phyloP scores from a whole-genome alignment of 2,888 invertebrate species.

The Drosophila austrosaltans region DNA sequence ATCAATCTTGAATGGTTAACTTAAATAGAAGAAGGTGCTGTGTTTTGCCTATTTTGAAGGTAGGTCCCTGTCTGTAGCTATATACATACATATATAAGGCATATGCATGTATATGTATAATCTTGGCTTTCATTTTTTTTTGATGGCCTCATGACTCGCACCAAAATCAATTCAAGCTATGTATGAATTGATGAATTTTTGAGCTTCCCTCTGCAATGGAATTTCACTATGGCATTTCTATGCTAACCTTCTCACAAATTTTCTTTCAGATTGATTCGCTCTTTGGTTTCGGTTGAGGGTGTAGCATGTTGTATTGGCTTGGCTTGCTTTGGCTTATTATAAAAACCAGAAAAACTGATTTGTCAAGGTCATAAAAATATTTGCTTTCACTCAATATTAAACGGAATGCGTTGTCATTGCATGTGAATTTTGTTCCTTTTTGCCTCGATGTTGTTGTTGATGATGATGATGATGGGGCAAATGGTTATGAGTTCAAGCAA shows the following conservation, averaged over 20 bases:
- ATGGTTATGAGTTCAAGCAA: slow-evolving; percentile 38
- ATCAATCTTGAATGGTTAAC: background rate
- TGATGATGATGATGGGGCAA: slow-evolving; percentile 31
- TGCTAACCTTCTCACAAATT: slow-evolving; percentile 36
- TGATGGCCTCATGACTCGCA: slow-evolving; percentile 51
- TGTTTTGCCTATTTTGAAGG: background rate
- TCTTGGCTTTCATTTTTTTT: slow-evolving; percentile 28
- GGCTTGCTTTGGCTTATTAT: slow-evolving; percentile 62
- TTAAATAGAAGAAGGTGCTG: too few species aligned
- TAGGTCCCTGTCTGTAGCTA: background rate
- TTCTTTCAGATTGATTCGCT: slow-evolving; percentile 14
- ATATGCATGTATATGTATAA: slow-evolving; percentile 18
- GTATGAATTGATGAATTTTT: slow-evolving; percentile 62
- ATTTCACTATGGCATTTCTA: slow-evolving; percentile 46
- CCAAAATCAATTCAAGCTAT: slow-evolving; percentile 65
- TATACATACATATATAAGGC: slow-evolving; percentile 5
- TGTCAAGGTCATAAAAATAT: slow-evolving; percentile 69
- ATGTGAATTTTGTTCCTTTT: slow-evolving; percentile 31
- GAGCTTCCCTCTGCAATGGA: slow-evolving; percentile 33
- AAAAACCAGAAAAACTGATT: slow-evolving; percentile 72
- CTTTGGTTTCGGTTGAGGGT: slow-evolving; percentile 3
- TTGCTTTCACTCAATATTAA: slow-evolving; percentile 62
- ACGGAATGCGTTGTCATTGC: slow-evolving; percentile 39
- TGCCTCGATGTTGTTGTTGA: background rate
- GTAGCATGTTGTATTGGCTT: slow-evolving; percentile 8